Base-by-base conservation (phyloP, 2,797 vertebrate genomes). In the Alca torda region DNA sequence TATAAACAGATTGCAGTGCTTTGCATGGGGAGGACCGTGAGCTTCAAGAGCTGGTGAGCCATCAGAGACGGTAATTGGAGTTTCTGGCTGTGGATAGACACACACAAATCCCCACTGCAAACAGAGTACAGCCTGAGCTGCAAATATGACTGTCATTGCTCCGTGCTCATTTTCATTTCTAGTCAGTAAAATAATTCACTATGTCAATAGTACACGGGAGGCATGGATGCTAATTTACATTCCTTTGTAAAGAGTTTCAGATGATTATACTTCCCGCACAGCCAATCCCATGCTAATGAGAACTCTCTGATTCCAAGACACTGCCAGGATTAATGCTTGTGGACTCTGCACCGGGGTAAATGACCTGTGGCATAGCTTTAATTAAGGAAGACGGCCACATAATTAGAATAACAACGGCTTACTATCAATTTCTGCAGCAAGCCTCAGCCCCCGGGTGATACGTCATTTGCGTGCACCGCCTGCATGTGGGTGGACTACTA, bases 381-480 rank as follows among this genome's bases (percentile, higher is more conserved):
- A 95, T 97, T 97, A 97, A 89, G 95, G 94, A 96, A 96, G 95
- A 89, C n/a, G 86, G 63, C 35, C 86, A 89, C 84, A 37, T 96
- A 94, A 96, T 95, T 96, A 94, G 96, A 97, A 96, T 90, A 96
- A 93, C 88, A 90, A 80, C 35, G 39, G 76, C 88, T 97, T 96
- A 84, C 82, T 97, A 96, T 96, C 89, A 82, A 81, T 97, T 94
- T 95, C 75, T 95, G 84, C 82, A 84, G 85, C 59, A 80, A 90
- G 93, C 90, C 91, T 97, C 82, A 65, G 89, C 81, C 91, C 63
- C 78, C 1, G 16, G 89, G 48, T 86, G 64, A 90, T 95, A 94
- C 76, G 75, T 96, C 95, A 92, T 68, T 96, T 86, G 91, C 67
- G 80, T 94, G 84, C 87, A 95, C 77, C 7, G 73, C 91, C 92